phyloP scores from a whole-genome alignment of 2,113 vertebrate genomes.

The Grus americana region DNA sequence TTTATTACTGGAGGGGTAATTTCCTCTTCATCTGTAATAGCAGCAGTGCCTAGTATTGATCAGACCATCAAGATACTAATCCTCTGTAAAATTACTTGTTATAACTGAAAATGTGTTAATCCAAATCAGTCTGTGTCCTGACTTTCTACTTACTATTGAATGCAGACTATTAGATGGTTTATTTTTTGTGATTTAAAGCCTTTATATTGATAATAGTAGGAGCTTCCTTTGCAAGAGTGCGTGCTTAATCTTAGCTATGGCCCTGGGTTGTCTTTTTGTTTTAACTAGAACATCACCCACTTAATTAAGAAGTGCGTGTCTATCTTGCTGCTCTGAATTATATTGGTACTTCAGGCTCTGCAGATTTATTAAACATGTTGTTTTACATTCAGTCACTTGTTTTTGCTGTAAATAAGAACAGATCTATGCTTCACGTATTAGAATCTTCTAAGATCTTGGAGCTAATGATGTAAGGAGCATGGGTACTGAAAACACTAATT shows the following conservation, averaged over 20 bases:
- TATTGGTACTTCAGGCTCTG: slow-evolving; percentile 67
- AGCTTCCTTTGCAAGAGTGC: slow-evolving; percentile 65
- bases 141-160: slow-evolving; percentile 78
- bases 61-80: slow-evolving; percentile 97
- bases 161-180: slow-evolving; percentile 79
- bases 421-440: slow-evolving; percentile 44
- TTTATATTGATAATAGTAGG: slow-evolving; percentile 73
- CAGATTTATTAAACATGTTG: slow-evolving; percentile 75
- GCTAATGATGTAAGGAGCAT: slow-evolving; percentile 6
- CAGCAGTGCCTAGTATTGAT: slow-evolving; percentile 93
- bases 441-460: slow-evolving; percentile 18
- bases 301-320: slow-evolving; percentile 90
- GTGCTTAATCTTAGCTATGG: slow-evolving; percentile 74
- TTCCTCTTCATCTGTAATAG: slow-evolving; percentile 97
- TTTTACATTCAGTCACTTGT: slow-evolving; percentile 74
- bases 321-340: slow-evolving; percentile 81
- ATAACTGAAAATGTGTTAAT: slow-evolving; percentile 90
- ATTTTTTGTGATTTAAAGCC: slow-evolving; percentile 88
- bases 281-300: slow-evolving; percentile 86
- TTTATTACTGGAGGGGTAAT: slow-evolving; percentile 97
- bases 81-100: slow-evolving; percentile 95
- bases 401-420: slow-evolving; percentile 84
- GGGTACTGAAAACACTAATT: not conserved
- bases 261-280: slow-evolving; percentile 77
- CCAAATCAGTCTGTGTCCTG: slow-evolving; percentile 75